phyloP scores from a whole-genome alignment of 2,113 vertebrate species.

The Pardalotus punctatus region DNA sequence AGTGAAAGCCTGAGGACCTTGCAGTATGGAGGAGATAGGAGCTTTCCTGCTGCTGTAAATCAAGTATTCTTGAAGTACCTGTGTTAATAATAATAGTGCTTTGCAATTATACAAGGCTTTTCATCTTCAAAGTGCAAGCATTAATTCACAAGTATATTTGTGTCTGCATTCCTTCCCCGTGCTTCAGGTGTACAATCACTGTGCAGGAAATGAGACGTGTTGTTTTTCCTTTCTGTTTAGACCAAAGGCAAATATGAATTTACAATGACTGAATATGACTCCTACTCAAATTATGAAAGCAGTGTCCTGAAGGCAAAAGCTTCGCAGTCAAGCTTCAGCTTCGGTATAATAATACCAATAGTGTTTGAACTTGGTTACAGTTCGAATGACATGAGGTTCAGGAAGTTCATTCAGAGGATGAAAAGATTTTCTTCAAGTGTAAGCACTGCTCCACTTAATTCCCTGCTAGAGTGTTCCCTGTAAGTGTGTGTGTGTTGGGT shows the following conservation, averaged over 20 bases:
- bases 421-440: conserved; percentile 81
- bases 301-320: conserved; percentile 13
- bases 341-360: conserved; percentile 69
- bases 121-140: conserved; percentile 59
- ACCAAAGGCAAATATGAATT: conserved; percentile 88
- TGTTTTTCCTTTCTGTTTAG: conserved; percentile 72
- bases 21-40: not conserved
- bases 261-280: conserved; percentile 74
- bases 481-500: not conserved
- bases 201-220: conserved; percentile 23
- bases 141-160: conserved; percentile 44
- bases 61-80: not conserved
- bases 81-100: conserved; percentile 33
- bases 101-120: conserved; percentile 45
- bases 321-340: conserved; percentile 34
- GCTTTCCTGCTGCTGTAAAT: conserved; percentile 25
- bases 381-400: conserved; percentile 55
- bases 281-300: conserved; percentile 79
- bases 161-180: not conserved
- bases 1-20: conserved; percentile 17
- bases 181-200: conserved; percentile 20
- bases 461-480: rapidly evolving
- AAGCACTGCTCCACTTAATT: conserved; percentile 52
- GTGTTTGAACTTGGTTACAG: conserved; percentile 73
- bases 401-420: conserved; percentile 73